These are phyloP conservation scores for Elgaria multicarinata DNA, from an alignment of 2,113 vertebrate genomes.

Conservation along the genomic window DNA sequence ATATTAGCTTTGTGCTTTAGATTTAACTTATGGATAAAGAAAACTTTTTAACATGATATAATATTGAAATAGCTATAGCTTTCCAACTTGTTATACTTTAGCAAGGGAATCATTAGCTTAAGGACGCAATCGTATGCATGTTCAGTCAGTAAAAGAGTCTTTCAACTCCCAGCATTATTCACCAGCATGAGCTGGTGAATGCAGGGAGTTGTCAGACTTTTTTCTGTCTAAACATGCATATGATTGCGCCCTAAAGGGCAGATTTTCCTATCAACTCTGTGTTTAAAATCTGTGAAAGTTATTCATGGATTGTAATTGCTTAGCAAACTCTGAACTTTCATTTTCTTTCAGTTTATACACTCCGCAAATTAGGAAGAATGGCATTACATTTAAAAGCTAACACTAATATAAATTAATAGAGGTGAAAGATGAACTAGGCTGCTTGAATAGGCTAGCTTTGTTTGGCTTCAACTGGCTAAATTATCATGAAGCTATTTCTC, in stretches of 20 bases:
- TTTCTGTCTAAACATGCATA: no score
- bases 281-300: constrained; percentile 5
- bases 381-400: constrained; percentile 60
- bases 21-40: background rate
- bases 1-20: background rate
- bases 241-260: background rate
- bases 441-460: constrained; percentile 28
- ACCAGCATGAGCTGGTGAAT: no score
- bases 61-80: background rate
- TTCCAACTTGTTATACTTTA: background rate
- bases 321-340: constrained; percentile 12
- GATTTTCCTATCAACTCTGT: background rate
- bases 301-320: background rate
- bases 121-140: background rate
- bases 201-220: no score
- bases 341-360: constrained; percentile 17
- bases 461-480: background rate
- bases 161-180: no score
- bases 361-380: constrained; percentile 32
- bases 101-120: constrained; percentile 2
- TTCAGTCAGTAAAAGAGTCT: no score
- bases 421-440: constrained; percentile 45
- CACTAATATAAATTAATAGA: constrained; percentile 30
- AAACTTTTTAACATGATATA: background rate
- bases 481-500: background rate